phyloP scores from a whole-genome alignment of 2,797 vertebrate genomes.

The Megalops cyprinoides region DNA sequence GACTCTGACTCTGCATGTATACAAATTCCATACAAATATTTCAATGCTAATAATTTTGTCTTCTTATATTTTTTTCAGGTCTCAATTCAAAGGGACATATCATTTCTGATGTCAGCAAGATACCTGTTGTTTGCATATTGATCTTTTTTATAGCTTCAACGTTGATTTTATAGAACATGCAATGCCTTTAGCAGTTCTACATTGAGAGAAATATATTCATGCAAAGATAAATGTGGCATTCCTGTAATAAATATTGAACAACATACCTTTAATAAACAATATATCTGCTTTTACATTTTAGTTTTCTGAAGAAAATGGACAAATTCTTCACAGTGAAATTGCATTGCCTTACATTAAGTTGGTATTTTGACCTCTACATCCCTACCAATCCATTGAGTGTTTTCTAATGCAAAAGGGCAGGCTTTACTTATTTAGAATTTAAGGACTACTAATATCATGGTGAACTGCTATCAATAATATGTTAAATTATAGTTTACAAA shows the following conservation, averaged over 20 bases:
- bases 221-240: background rate
- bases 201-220: slow-evolving; percentile 31
- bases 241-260: background rate
- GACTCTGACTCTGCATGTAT: too few species aligned
- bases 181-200: slow-evolving; percentile 37
- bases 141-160: slow-evolving; percentile 52
- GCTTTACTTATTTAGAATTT: slow-evolving; percentile 37
- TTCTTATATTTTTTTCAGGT: slow-evolving; percentile 57
- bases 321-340: slow-evolving; percentile 41
- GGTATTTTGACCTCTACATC: slow-evolving; percentile 28
- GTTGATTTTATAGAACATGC: slow-evolving; percentile 51
- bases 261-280: slow-evolving; percentile 1
- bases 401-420: slow-evolving; percentile 36
- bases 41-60: background rate
- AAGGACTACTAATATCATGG: background rate
- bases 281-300: slow-evolving; percentile 28
- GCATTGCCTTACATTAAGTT: slow-evolving; percentile 55
- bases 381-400: slow-evolving; percentile 33
- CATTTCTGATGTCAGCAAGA: slow-evolving; percentile 49
- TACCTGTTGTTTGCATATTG: slow-evolving; percentile 43
- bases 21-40: background rate
- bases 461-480: background rate
- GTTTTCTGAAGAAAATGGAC: slow-evolving; percentile 32
- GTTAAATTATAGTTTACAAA: background rate
- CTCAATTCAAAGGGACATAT: slow-evolving; percentile 68